Percentiles rank a stretch among this genome's conserved stretches.
These are phyloP conservation scores for Gila orcuttii DNA, from an alignment of 2,113 vertebrate species.

Conservation along the genomic window DNA sequence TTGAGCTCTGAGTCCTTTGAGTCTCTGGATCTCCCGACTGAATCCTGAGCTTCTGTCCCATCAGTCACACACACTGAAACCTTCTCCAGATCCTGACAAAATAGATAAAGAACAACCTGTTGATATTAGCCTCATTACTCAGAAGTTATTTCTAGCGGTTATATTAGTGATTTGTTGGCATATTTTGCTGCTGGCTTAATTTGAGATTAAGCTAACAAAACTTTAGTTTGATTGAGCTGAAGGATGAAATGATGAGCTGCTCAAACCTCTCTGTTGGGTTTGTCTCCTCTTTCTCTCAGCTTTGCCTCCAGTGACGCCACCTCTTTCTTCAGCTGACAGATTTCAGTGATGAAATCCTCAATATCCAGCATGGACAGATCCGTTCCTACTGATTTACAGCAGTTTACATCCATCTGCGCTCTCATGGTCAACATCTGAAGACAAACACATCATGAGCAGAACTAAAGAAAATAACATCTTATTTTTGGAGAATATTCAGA, in stretches of 20 bases:
- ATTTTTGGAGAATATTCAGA: background rate
- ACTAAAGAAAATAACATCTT: too few species aligned
- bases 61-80: background rate
- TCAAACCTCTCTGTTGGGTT: too few species aligned
- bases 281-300: too few species aligned
- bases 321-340: too few species aligned
- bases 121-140: background rate
- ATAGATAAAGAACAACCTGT: background rate
- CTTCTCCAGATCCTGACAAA: background rate
- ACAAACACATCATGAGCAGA: background rate
- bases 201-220: too few species aligned
- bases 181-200: too few species aligned
- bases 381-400: slow-evolving; percentile 38
- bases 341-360: too few species aligned
- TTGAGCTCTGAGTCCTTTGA: background rate
- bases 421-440: background rate
- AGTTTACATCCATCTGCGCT: background rate
- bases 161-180: background rate
- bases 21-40: background rate
- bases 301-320: too few species aligned
- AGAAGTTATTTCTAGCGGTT: too few species aligned
- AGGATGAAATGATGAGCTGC: too few species aligned
- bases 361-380: slow-evolving; percentile 20
- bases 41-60: background rate
- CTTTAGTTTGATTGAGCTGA: too few species aligned